Conservation (phyloP, 1,140 invertebrate genomes). For the Drosophila burlai region DNA sequence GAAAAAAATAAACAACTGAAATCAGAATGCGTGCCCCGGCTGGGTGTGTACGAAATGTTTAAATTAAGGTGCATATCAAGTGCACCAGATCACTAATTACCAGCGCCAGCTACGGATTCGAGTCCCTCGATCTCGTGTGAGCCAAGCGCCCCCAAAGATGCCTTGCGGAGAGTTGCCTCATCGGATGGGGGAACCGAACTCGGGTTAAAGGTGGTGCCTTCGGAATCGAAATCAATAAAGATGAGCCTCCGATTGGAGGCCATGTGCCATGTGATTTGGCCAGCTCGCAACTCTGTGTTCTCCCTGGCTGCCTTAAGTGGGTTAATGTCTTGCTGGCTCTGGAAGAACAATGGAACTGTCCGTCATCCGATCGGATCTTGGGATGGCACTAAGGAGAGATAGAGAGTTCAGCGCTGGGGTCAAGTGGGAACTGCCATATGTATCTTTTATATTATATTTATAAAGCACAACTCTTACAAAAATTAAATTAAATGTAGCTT, state of each 20-base stretch:
- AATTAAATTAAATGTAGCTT: neutral
- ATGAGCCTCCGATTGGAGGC: slow-evolving; percentile 68
- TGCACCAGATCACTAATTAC: slow-evolving; percentile 84
- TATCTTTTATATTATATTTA: slow-evolving; percentile 7
- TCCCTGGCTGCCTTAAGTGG: slow-evolving; percentile 60
- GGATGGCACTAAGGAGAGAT: slow-evolving; percentile 15
- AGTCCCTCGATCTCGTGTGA: slow-evolving; percentile 44
- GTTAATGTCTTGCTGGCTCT: slow-evolving; percentile 65
- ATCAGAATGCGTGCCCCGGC: slow-evolving; percentile 50
- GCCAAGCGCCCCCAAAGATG: slow-evolving; percentile 43
- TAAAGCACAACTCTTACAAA: neutral
- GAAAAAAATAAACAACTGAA: slow-evolving; percentile 2
- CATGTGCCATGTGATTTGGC: slow-evolving; percentile 42
- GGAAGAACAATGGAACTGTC: slow-evolving; percentile 59
- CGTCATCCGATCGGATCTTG: slow-evolving; percentile 40
- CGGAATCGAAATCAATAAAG: slow-evolving; percentile 79
- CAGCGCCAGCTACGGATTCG: slow-evolving; percentile 67
- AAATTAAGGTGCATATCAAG: slow-evolving; percentile 83
- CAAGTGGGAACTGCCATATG: slow-evolving; percentile 34
- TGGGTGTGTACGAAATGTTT: slow-evolving; percentile 84
- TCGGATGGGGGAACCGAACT: neutral
- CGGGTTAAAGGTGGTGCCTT: slow-evolving; percentile 57
- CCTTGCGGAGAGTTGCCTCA: slow-evolving; percentile 13
- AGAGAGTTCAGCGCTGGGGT: slow-evolving; percentile 27
- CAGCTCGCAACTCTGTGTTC: slow-evolving; percentile 18